A percentile compares a stretch with the other conserved stretches of the same genome.
phyloP scores from a whole-genome alignment of 2,888 invertebrate species.

The Lamellibrachia columna region DNA sequence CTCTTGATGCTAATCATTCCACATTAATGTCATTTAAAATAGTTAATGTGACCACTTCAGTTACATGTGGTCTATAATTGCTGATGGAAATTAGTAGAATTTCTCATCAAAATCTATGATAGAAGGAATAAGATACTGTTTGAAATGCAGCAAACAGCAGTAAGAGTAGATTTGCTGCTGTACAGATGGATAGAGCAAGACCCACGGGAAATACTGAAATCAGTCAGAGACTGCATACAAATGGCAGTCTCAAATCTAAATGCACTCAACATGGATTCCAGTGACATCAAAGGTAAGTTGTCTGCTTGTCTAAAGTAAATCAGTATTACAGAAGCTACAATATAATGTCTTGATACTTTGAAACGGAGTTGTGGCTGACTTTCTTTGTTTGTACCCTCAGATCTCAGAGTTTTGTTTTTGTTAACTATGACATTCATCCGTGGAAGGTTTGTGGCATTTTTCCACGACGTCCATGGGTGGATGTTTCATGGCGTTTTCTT shows the following conservation, averaged over 20 bases:
- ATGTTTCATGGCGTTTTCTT: too few relatives aligned
- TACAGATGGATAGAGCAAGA: conserved; percentile 3
- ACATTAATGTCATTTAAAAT: not conserved
- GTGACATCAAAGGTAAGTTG: not conserved
- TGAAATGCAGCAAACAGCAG: not conserved
- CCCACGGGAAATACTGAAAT: not conserved
- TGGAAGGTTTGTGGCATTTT: too few relatives aligned
- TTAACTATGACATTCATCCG: too few relatives aligned
- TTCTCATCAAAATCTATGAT: not conserved
- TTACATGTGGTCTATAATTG: not conserved
- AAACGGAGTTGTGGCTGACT: too few relatives aligned
- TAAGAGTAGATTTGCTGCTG: not conserved
- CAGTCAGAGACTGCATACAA: not conserved
- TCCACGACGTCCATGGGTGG: too few relatives aligned
- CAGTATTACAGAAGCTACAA: conserved; percentile 2
- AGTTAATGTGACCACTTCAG: not conserved
- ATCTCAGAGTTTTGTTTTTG: too few relatives aligned
- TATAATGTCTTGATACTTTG: not conserved
- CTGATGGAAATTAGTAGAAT: not conserved
- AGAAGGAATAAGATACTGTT: not conserved
- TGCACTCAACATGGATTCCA: not conserved
- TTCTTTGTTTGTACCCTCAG: too few relatives aligned
- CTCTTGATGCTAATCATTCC: not conserved
- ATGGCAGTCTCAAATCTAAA: not conserved
- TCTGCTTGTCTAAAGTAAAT: not conserved